Conservation (phyloP, 2,888 invertebrate species). For the Lochmaea capreae region DNA sequence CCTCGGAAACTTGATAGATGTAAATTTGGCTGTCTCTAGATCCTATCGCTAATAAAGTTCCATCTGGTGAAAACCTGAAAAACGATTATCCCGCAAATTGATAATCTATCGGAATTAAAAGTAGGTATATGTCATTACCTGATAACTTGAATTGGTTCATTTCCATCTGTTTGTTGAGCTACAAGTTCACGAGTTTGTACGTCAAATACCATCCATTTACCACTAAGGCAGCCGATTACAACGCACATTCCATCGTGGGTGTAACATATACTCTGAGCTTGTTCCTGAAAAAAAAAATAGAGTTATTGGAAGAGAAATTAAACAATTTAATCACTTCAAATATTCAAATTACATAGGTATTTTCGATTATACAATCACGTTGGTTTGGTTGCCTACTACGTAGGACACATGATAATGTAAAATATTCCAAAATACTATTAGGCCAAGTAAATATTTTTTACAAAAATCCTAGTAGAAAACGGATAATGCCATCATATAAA, state of each 20-base stretch:
- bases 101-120: not conserved
- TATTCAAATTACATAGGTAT: not conserved
- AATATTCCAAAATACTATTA: no score
- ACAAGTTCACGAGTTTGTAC: slow-evolving; percentile 80
- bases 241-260: slow-evolving; percentile 81
- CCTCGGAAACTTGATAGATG: slow-evolving; percentile 85
- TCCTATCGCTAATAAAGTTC: slow-evolving; percentile 83
- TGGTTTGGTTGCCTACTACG: no score
- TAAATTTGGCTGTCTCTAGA: slow-evolving; percentile 92
- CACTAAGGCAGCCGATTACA: slow-evolving; percentile 81
- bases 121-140: slow-evolving; percentile 47
- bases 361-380: no score
- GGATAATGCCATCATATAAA: no score
- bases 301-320: no score
- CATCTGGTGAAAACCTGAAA: slow-evolving; percentile 79
- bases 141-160: slow-evolving; percentile 77
- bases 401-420: no score
- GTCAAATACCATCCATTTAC: slow-evolving; percentile 87
- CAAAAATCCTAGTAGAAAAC: no score
- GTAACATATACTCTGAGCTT: slow-evolving; percentile 85
- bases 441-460: no score
- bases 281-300: slow-evolving; percentile 74
- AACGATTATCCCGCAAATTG: not conserved
- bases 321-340: slow-evolving; percentile 10
- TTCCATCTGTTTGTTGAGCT: slow-evolving; percentile 77